Percentiles rank a stretch among this genome's conserved stretches.
phyloP scores from a whole-genome alignment of 2,888 invertebrate genomes.

The Craniophora ligustri region DNA sequence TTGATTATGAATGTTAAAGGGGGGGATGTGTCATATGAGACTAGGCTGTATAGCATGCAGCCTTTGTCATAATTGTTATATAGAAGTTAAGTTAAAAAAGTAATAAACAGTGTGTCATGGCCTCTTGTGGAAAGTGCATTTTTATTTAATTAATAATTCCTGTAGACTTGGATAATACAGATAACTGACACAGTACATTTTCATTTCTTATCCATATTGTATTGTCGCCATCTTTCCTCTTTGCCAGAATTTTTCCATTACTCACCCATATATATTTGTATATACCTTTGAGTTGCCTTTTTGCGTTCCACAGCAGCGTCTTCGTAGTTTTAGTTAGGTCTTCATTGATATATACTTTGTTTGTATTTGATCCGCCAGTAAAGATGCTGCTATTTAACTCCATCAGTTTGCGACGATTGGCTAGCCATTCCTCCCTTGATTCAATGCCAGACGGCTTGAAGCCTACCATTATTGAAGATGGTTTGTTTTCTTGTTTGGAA shows the following conservation, averaged over 20 bases:
- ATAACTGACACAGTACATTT: too few relatives aligned
- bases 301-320: not conserved
- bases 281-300: slow-evolving; percentile 9
- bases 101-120: too few relatives aligned
- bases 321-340: slow-evolving; percentile 11
- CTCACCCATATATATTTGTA: slow-evolving; percentile 12
- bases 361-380: not conserved
- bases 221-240: slow-evolving; percentile 15
- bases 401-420: slow-evolving; percentile 1
- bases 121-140: too few relatives aligned
- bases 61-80: too few relatives aligned
- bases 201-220: slow-evolving; percentile 1
- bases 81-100: too few relatives aligned
- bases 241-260: slow-evolving; percentile 10
- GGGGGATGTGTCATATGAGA: too few relatives aligned
- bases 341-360: slow-evolving; percentile 14
- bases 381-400: not conserved
- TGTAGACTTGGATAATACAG: too few relatives aligned
- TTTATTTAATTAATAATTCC: too few relatives aligned
- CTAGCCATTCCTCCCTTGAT: slow-evolving; percentile 6
- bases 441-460: slow-evolving; percentile 6
- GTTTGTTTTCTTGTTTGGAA: not conserved
- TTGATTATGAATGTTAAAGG: too few relatives aligned
- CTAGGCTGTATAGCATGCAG: too few relatives aligned
- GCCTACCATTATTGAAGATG: slow-evolving; percentile 10